Evolutionary conservation across 53 echinoderm and acorn worm species (phyloP).

Genomic region (Apostichopus leukothele): DNA sequence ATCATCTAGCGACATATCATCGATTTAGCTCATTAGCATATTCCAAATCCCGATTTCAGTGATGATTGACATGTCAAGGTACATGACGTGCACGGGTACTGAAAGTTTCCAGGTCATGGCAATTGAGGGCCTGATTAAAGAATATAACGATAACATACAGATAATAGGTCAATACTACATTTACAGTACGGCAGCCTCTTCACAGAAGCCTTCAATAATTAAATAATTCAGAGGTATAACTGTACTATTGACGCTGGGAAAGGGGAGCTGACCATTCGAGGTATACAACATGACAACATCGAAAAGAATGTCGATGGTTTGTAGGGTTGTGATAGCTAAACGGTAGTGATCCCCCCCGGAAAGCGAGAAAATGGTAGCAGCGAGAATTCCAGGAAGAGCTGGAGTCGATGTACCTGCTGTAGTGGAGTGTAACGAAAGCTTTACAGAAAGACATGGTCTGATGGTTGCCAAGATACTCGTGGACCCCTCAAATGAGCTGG

Average conservation of each 20-base stretch:
- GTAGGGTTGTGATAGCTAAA: neutral
- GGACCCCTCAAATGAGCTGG: neutral
- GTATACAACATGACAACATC: neutral
- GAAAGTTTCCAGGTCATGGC: no score
- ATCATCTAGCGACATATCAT: no score
- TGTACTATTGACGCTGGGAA: constrained; percentile 16
- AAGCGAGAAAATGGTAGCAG: constrained; percentile 1
- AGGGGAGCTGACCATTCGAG: neutral
- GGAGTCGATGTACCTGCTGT: neutral
- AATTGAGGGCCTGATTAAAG: no score
- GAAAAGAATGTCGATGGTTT: neutral
- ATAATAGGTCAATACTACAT: no score
- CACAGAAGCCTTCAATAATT: no score
- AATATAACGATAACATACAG: no score
- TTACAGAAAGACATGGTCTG: neutral
- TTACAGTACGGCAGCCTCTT: no score
- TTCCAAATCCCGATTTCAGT: no score
- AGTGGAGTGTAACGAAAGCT: neutral
- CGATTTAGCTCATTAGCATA: no score
- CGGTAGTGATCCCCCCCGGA: constrained; percentile 20
- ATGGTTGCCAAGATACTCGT: constrained; percentile 31
- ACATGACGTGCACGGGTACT: no score
- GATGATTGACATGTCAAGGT: no score
- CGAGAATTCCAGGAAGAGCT: neutral
- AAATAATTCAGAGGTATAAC: neutral